A percentile compares a stretch with the other conserved stretches of the same genome.
These are phyloP conservation scores for Centroberyx gerrardi DNA, from an alignment of 2,797 vertebrate species.

Conservation along the genomic window DNA sequence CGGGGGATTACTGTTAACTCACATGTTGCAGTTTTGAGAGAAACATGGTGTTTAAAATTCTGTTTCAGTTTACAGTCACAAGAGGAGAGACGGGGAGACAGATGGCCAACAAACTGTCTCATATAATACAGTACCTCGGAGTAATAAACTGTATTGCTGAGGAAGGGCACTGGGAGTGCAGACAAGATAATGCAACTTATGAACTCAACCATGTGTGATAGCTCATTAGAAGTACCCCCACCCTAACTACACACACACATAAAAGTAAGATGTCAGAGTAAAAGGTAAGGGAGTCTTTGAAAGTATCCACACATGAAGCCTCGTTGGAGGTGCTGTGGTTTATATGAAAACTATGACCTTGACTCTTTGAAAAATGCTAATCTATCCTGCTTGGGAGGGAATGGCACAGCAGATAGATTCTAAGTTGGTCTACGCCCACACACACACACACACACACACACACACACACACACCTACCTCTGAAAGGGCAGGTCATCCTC, in stretches of 20 bases:
- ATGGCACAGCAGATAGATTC: too few species aligned
- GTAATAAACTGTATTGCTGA: not conserved
- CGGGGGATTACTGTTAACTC: not conserved
- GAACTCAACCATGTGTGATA: conserved; percentile 27
- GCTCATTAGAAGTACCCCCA: conserved; percentile 3
- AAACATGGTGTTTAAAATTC: conserved; percentile 5
- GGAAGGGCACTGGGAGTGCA: conserved; percentile 19
- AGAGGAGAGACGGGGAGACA: conserved; percentile 20
- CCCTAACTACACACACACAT: too few species aligned
- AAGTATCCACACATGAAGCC: conserved; percentile 10
- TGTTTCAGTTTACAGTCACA: conserved; percentile 8
- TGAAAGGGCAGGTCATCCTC: conserved; percentile 92
- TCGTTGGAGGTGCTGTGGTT: conserved; percentile 10
- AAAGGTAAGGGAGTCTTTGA: not conserved
- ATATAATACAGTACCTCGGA: conserved; percentile 9
- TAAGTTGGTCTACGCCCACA: too few species aligned
- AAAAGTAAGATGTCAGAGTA: too few species aligned
- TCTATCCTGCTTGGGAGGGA: not conserved
- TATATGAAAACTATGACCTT: conserved; percentile 23
- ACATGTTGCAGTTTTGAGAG: conserved; percentile 14
- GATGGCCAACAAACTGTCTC: conserved; percentile 20
- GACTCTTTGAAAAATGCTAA: conserved; percentile 18
- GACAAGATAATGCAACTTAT: conserved; percentile 7
- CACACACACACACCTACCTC: conserved; percentile 74
- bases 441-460: conserved; percentile 7